Conservation (phyloP, 1,140 invertebrate genomes). For the Pseudomyrmex dendroicus region DNA sequence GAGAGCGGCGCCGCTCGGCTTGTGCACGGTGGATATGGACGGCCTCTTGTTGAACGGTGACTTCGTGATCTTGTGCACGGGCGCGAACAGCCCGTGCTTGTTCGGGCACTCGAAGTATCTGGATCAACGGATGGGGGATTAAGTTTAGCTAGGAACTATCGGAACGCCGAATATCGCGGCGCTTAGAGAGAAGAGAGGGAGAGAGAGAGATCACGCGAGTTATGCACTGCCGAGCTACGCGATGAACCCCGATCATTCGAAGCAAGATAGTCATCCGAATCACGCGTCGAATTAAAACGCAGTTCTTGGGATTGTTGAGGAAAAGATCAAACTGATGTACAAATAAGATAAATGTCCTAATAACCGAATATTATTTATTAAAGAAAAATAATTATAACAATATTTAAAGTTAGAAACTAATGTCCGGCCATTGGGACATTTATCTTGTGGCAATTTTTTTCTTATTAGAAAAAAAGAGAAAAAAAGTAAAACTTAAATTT, state of each 20-base stretch:
- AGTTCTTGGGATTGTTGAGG: background rate
- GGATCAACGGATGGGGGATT: conserved; percentile 71
- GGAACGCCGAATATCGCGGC: no score
- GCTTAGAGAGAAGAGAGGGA: background rate
- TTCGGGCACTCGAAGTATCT: conserved; percentile 98
- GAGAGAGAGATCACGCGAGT: background rate
- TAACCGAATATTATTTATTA: no score
- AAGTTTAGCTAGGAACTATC: conserved; percentile 19
- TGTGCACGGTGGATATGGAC: conserved; percentile 87
- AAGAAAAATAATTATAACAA: no score
- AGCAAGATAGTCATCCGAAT: background rate
- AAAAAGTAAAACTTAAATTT: no score
- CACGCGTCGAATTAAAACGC: background rate
- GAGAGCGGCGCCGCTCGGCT: conserved; percentile 85
- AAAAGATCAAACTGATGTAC: background rate
- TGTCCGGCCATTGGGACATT: no score
- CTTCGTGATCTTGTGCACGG: conserved; percentile 93
- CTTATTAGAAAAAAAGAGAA: no score
- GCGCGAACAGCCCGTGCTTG: conserved; percentile 96
- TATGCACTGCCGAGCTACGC: background rate
- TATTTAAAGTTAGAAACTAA: no score
- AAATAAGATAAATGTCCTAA: no score
- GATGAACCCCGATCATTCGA: background rate
- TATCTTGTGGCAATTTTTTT: no score
- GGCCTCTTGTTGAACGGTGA: conserved; percentile 91